Conservation (phyloP, 2,797 vertebrate genomes). For the Thunnus albacares region DNA sequence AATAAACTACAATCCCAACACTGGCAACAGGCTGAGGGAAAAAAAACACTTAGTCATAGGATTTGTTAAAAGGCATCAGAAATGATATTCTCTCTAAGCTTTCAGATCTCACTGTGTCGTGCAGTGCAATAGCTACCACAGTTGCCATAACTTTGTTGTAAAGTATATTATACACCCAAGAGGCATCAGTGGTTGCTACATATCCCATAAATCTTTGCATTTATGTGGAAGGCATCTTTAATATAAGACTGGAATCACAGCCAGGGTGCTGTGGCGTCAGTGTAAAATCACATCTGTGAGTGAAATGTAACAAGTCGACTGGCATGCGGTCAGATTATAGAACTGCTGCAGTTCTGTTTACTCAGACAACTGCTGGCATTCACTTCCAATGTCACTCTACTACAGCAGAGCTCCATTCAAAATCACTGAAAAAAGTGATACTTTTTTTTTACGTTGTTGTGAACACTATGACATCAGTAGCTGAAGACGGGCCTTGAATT, state of each 20-base stretch:
- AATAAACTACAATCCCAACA: constrained; percentile 41
- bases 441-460: neutral
- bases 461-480: too few species aligned
- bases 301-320: constrained; percentile 46
- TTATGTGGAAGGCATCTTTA: constrained; percentile 1
- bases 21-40: neutral
- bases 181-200: neutral
- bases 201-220: neutral
- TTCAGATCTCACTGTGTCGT: neutral
- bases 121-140: neutral
- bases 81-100: neutral
- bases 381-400: neutral
- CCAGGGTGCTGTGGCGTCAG: constrained; percentile 1
- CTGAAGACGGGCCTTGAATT: neutral
- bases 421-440: neutral
- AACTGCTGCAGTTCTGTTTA: constrained; percentile 38
- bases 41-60: constrained; percentile 19
- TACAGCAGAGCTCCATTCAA: neutral
- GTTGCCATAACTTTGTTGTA: constrained; percentile 1
- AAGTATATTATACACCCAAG: neutral
- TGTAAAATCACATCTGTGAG: constrained; percentile 47
- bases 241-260: neutral
- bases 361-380: constrained; percentile 30
- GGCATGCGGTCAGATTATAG: constrained; percentile 33
- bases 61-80: constrained; percentile 6